These are phyloP conservation scores for Eupithecia subumbrata DNA, from an alignment of 2,888 invertebrate genomes.

Conservation along the genomic window DNA sequence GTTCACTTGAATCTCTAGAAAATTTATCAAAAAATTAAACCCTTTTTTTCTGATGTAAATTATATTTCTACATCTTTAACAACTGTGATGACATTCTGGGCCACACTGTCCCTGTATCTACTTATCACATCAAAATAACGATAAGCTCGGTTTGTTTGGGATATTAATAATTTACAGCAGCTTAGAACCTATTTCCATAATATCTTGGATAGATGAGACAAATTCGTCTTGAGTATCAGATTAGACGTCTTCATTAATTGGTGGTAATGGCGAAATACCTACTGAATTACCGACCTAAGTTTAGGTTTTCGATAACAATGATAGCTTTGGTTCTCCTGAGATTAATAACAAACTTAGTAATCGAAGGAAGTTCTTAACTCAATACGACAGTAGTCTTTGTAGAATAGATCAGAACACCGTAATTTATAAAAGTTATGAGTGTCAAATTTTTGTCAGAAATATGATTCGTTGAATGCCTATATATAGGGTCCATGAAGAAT, in stretches of 20 bases:
- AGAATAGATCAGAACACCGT: background rate
- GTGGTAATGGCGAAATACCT: constrained; percentile 20
- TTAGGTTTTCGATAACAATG: background rate
- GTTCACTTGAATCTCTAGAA: background rate
- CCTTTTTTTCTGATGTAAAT: no score
- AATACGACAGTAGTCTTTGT: background rate
- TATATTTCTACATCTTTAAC: no score
- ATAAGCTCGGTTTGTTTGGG: constrained; percentile 51
- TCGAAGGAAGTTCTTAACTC: background rate
- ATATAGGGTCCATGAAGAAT: no score
- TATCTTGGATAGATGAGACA: constrained; percentile 23
- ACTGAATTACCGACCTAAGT: background rate
- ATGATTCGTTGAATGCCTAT: no score
- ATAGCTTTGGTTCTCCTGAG: background rate
- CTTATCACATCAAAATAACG: constrained; percentile 52
- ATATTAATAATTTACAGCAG: constrained; percentile 50
- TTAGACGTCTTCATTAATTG: constrained; percentile 20
- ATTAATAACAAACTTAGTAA: background rate
- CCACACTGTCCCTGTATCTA: constrained; percentile 23
- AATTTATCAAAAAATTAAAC: background rate
- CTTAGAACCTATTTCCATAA: constrained; percentile 36
- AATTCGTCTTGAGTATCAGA: background rate
- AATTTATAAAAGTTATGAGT: no score
- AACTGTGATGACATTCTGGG: background rate
- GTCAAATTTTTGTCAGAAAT: no score